Base-by-base conservation (phyloP, 64 coral and sea anemone species). In the Trachythela sp. region DNA sequence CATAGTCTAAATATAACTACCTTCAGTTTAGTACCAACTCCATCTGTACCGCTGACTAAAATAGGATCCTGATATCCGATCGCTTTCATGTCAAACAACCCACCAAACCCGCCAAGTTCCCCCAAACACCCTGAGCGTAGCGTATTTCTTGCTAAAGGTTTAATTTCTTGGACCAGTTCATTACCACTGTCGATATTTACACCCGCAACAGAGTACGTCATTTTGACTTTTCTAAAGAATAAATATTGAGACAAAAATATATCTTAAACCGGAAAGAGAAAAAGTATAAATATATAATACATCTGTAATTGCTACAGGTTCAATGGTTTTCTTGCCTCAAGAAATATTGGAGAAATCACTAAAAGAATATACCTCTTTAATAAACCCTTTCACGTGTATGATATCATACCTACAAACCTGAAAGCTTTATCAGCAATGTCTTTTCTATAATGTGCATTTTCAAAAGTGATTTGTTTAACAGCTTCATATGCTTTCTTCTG, bases 41-140 rank as follows among this genome's bases (percentile, higher is more conserved):
- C 95, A 92, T 97, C 95, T 40, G 95, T 97, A n/a, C 95, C 95
- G 87, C 92, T 97, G 72, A 97, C 90, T 31, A 97, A 90, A 77
- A 97, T 89, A 70, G 95, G 95, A 72, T 97, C 95, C 72, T 87
- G 87, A 87, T 85, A 97, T 0, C 95, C 95, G 88, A 93, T 91
- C 36, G 95, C 93, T 26, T 88, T 92, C 15, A 97, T 40, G 85
- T 97, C 95, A 92, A 97, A 97, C 52, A 90, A 91, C 14, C 95
- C 95, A 43, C 95, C 95, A 94, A 97, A 97, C 1, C 95, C 86
- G 1, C 95, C 93, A 42, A 97, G 88, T 40, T 94, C 93, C 22
- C 88, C 95, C 35, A 40, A 90, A 88, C 95, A 97, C 10, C 95
- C 95, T 40, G 31, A 88, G 20, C 95, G 90, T 3, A 86, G 49